phyloP scores from a whole-genome alignment of 2,797 vertebrate genomes.

The Fistularia commersonii region DNA sequence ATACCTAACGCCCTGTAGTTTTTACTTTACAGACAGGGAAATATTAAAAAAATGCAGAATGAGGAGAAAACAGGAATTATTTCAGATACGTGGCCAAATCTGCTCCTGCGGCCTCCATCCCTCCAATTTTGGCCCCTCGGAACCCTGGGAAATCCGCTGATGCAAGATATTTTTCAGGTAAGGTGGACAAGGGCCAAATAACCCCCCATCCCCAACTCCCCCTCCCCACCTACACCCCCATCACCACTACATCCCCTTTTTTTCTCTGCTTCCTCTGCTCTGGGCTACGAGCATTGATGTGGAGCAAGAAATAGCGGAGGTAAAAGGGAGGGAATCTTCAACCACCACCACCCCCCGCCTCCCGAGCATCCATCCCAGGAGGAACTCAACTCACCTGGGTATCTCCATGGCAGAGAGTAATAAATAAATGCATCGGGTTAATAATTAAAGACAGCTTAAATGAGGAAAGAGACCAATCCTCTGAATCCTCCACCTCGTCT shows the following conservation, averaged over 20 bases:
- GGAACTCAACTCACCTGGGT: conserved; percentile 71
- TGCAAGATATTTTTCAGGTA: conserved; percentile 61
- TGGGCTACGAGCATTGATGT: conserved; percentile 64
- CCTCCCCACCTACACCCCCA: too few species aligned
- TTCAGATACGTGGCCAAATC: conserved; percentile 39
- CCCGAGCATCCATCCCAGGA: conserved; percentile 56
- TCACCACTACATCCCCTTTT: too few species aligned
- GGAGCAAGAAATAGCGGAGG: conserved; percentile 38
- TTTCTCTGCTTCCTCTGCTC: conserved; percentile 59
- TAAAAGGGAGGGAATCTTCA: conserved; percentile 39
- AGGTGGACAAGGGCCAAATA: conserved; percentile 71
- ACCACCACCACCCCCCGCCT: conserved; percentile 53
- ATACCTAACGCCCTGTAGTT: neutral
- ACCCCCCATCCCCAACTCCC: too few species aligned
- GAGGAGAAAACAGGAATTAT: conserved; percentile 13
- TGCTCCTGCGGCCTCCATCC: conserved; percentile 25
- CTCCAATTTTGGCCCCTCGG: conserved; percentile 43
- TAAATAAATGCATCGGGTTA: conserved; percentile 72
- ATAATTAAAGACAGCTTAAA: conserved; percentile 78
- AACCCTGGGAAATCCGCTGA: conserved; percentile 65
- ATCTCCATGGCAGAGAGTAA: conserved; percentile 53
- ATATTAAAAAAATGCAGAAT: neutral
- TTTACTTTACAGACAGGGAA: neutral
- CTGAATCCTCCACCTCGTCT: conserved; percentile 48
- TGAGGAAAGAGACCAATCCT: conserved; percentile 64